Base-by-base conservation (phyloP, 2,113 vertebrate species). In the Coptodon bakossiorum region DNA sequence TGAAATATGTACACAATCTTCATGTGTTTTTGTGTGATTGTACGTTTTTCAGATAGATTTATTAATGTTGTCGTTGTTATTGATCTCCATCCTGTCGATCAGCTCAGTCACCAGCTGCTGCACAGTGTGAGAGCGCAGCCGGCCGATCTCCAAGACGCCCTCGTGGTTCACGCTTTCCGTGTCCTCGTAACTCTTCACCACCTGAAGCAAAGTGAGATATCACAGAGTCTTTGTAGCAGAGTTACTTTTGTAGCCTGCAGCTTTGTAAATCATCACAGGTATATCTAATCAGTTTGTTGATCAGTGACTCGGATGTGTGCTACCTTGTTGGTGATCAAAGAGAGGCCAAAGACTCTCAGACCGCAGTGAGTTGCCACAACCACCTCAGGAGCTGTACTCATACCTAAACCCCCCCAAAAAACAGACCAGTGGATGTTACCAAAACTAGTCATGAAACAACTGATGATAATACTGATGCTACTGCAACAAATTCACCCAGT, bases 371-470 rank as follows among this genome's bases (percentile, higher is more conserved):
- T 93, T 2, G 97, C 97, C 7, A 96, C 94, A 4, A 97, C 79
- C 2, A 97, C 97, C 92, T 97, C 97, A 2, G 97, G 95, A 6
- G 94, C 96, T 2, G 97, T 97, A 71, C 97, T 97, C 97, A 97
- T 97, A 24, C 97, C 97, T 97, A 90, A n/a, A 19, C 2, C 0
- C 0, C 9, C 0, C 4, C 9, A 34, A 19, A 66, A 66, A 66
- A 88, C 27, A 80, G 22, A 82, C 19, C 38, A 56, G 13, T 4
- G 19, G 2, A 59, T 19, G 38, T 85, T 16, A 84, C 3, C 8
- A 17, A 27, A 3, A 45, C 10, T 45, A 36, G 17, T 57, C 19
- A 59, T 19, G 17, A 27, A 53, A n/a, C 27, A 10, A 14, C n/a
- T 24, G 5, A 43, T 16, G 22, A 52, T 45, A 54, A 31, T 38